Evolutionary conservation across 2,888 invertebrate genomes (phyloP).

Genomic region (Pristionchus exspectatus): DNA sequence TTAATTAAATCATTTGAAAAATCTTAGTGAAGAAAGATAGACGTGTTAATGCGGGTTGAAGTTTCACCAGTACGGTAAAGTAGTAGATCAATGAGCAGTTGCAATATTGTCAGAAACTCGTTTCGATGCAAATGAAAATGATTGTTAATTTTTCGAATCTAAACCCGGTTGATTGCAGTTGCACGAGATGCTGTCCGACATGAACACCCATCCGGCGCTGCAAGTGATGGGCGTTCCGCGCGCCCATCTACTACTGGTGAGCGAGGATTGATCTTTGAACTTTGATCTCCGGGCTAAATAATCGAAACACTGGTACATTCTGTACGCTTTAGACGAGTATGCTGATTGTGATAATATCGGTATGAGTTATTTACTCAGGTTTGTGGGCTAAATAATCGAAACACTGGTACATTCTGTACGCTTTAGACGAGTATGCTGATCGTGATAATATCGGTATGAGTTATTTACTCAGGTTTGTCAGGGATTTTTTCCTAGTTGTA

Average conservation of each 20-base stretch:
- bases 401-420: background rate
- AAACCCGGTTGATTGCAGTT: background rate
- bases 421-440: background rate
- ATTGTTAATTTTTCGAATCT: background rate
- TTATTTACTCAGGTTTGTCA: background rate
- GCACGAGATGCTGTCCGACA: slow-evolving; percentile 29
- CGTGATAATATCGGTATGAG: background rate
- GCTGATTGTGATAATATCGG: too few species aligned
- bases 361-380: too few species aligned
- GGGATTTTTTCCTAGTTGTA: background rate
- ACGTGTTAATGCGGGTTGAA: too few species aligned
- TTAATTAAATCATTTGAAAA: too few species aligned
- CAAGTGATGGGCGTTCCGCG: slow-evolving; percentile 30
- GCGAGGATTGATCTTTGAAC: background rate
- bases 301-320: background rate
- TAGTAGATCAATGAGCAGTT: too few species aligned
- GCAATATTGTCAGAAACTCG: too few species aligned
- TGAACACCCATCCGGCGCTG: slow-evolving; percentile 5
- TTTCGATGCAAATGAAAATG: too few species aligned
- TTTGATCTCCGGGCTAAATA: background rate
- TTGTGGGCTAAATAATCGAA: background rate
- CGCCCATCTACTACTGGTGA: slow-evolving; percentile 35
- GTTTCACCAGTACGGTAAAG: too few species aligned
- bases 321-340: background rate
- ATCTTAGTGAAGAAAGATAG: too few species aligned